A percentile compares a stretch with the other conserved stretches of the same genome.
Evolutionary conservation across 2,113 vertebrate genomes (phyloP).

Genomic region (Gambusia holbrooki): DNA sequence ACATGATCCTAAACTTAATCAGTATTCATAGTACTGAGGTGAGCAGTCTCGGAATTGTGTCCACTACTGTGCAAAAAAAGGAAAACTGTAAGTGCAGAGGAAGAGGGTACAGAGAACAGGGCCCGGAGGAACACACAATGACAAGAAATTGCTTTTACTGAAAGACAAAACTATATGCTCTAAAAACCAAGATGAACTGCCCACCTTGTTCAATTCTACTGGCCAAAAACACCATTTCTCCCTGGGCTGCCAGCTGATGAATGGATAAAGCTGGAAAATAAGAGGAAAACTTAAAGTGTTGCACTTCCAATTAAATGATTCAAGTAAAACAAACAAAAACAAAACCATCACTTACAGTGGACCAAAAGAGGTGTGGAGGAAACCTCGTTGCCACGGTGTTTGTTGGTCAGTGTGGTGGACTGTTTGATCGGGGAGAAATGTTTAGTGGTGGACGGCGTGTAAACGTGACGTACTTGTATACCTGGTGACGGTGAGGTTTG

Average conservation of each 20-base stretch:
- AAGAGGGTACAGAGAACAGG: too few relatives aligned
- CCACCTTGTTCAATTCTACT: constrained; percentile 97
- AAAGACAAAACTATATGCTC: neutral
- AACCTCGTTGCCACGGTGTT: constrained; percentile 97
- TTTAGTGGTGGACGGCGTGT: constrained; percentile 97
- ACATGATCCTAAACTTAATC: too few relatives aligned
- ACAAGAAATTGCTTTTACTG: neutral
- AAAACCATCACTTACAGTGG: constrained; percentile 85
- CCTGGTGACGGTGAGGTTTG: constrained; percentile 95
- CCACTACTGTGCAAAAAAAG: too few relatives aligned
- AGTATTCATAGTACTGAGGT: too few relatives aligned
- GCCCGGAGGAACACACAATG: too few relatives aligned
- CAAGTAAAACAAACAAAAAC: neutral
- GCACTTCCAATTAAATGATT: fast-evolving
- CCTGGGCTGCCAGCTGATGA: constrained; percentile 97
- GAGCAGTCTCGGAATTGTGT: too few relatives aligned
- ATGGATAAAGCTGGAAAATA: constrained; percentile 88
- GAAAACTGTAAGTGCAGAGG: too few relatives aligned
- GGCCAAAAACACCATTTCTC: constrained; percentile 96
- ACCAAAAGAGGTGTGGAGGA: constrained; percentile 95
- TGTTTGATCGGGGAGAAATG: constrained; percentile 99
- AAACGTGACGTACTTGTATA: constrained; percentile 97
- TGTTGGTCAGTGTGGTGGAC: constrained; percentile 97
- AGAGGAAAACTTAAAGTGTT: neutral
- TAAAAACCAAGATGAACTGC: neutral